Percentiles rank a stretch among this genome's conserved stretches.
These are phyloP conservation scores for Selenia dentaria DNA, from an alignment of 2,888 invertebrate genomes.

Conservation along the genomic window DNA sequence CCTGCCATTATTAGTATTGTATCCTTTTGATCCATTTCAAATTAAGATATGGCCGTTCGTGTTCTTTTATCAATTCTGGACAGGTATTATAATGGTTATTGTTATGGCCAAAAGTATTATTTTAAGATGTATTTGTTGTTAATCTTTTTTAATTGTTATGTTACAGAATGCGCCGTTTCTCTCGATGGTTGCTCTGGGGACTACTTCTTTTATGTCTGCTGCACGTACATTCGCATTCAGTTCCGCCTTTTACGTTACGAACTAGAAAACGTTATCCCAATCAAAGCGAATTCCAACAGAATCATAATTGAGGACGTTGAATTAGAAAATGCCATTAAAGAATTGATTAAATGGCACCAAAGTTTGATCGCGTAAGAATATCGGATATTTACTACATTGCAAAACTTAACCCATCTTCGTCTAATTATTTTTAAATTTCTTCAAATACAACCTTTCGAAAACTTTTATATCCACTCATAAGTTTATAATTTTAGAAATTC, in stretches of 20 bases:
- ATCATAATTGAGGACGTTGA: constrained; percentile 25
- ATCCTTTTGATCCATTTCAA: constrained; percentile 59
- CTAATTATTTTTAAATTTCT: too few relatives aligned
- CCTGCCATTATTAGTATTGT: constrained; percentile 55
- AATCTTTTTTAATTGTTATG: too few relatives aligned
- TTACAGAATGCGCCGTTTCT: constrained; percentile 46
- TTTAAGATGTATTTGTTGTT: too few relatives aligned
- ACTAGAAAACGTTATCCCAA: constrained; percentile 43
- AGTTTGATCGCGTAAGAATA: constrained; percentile 54
- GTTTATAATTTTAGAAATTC: too few relatives aligned
- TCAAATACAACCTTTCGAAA: too few relatives aligned
- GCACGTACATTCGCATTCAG: constrained; percentile 55
- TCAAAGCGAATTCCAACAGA: constrained; percentile 1
- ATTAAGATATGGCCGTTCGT: constrained; percentile 55
- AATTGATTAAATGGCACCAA: constrained; percentile 56
- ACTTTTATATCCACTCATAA: too few relatives aligned
- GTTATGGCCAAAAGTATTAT: too few relatives aligned
- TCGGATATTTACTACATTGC: too few relatives aligned
- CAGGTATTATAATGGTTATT: constrained; percentile 52
- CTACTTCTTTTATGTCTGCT: constrained; percentile 53
- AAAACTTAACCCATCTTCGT: too few relatives aligned
- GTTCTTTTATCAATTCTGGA: constrained; percentile 58
- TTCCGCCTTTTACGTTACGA: constrained; percentile 50
- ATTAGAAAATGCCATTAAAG: constrained; percentile 39
- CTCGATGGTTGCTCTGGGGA: constrained; percentile 43